Base-by-base conservation (phyloP, 2,797 vertebrate species). In the Thalassophryne amazonica region DNA sequence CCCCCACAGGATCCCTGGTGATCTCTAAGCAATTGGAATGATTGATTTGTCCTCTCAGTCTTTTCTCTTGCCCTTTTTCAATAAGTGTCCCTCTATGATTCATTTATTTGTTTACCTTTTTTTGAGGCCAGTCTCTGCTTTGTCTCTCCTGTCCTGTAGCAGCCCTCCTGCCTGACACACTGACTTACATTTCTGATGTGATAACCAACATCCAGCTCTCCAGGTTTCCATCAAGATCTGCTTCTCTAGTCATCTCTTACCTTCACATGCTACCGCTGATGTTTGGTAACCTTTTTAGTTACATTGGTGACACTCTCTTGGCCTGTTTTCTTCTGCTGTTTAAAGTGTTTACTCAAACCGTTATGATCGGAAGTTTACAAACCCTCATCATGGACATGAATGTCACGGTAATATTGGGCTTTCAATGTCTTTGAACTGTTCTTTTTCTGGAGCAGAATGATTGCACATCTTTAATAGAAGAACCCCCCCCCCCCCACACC, bases 111-210 rank as follows among this genome's bases (percentile, higher is more conserved):
- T 36, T 62, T 39, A n/a, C 1, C 4, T 60, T 56, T 49, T 12
- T 51, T 37, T 17, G 21, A 5, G 0, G 8, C 7, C 29, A 13
- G 17, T 39, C 22, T 37, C 59, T 61, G 14, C 27, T 73, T 3
- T 2, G 16, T 19, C 4, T 57, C 42, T 21, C 9, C 22, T 6
- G 1, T 23, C 38, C 42, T 29, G 16, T 39, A 27, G 18, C 20
- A 5, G 43, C 27, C 23, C 45, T 43, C 19, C 22, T 60, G 70
- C 28, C 46, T 80, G 54, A 72, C 80, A 76, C 73, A 80, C 80
- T 87, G 80, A 86, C 87, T 86, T 56, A 87, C 70, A 84, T 88
- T 86, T 84, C 39, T 62, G 22, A 82, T 70, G 67, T 21, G 67
- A 41, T 85, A 87, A 86, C 88, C 87, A 88, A 89, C 79, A 85